phyloP scores from a whole-genome alignment of 2,797 vertebrate genomes.

The Paratrypauchen microcephalus region DNA sequence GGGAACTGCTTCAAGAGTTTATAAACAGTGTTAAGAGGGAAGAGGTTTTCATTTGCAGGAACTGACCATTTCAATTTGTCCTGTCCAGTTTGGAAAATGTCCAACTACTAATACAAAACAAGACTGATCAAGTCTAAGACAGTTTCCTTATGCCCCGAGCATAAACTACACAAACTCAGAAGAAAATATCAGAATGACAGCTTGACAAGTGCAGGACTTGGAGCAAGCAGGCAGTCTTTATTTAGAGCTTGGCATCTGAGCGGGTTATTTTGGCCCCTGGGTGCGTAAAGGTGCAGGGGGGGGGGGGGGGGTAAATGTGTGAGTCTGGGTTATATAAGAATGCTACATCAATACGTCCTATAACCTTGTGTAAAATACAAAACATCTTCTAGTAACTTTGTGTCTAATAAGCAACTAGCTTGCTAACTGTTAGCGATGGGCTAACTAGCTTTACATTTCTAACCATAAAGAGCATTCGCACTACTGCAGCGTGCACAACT shows the following conservation, averaged over 20 bases:
- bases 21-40: constrained; percentile 14
- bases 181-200: constrained; percentile 39
- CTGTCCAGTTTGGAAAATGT: background rate
- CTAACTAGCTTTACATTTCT: constrained; percentile 36
- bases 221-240: constrained; percentile 66
- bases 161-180: constrained; percentile 14
- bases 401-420: constrained; percentile 34
- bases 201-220: constrained; percentile 59
- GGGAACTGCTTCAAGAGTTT: constrained; percentile 16
- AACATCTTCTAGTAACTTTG: constrained; percentile 74
- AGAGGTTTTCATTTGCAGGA: background rate
- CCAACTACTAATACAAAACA: background rate
- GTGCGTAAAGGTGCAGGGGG: constrained; percentile 43
- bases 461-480: constrained; percentile 27
- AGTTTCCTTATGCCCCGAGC: background rate
- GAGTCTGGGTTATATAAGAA: constrained; percentile 39
- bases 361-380: constrained; percentile 71
- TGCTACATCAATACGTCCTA: constrained; percentile 17
- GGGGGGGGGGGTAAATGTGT: constrained; percentile 8
- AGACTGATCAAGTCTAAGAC: background rate
- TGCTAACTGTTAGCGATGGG: constrained; percentile 40
- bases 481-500: constrained; percentile 14
- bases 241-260: constrained; percentile 67
- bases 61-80: background rate
- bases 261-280: constrained; percentile 70